Evolutionary conservation across 1,140 invertebrate genomes (phyloP).

Genomic region (Drosophila subpulchrella): DNA sequence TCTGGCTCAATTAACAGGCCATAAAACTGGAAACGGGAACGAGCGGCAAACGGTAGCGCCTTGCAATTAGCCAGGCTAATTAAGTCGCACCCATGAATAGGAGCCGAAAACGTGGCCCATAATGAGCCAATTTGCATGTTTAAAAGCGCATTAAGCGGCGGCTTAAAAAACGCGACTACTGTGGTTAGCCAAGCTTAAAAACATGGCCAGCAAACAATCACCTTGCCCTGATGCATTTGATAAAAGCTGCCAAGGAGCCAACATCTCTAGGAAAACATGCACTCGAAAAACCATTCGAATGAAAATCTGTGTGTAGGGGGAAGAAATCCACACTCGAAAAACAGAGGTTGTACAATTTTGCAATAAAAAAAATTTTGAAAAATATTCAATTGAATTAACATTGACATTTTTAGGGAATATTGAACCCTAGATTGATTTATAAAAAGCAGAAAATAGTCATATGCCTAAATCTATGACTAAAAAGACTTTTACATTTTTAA

Average conservation of each 20-base stretch:
- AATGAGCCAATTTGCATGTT: constrained; percentile 78
- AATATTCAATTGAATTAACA: no score
- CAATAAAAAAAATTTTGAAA: no score
- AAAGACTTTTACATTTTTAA: no score
- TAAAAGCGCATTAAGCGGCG: constrained; percentile 64
- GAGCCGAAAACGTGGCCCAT: constrained; percentile 51
- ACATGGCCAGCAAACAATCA: constrained; percentile 32
- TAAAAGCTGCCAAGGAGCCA: constrained; percentile 8
- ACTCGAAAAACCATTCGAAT: not conserved
- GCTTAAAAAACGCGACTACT: constrained; percentile 6
- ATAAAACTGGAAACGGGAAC: constrained; percentile 23
- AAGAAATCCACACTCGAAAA: not conserved
- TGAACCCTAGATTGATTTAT: no score
- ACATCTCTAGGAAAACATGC: not conserved
- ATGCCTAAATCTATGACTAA: no score
- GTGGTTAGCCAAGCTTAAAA: constrained; percentile 44
- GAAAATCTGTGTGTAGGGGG: not conserved
- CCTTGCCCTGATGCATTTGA: constrained; percentile 14
- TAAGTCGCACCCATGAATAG: constrained; percentile 67
- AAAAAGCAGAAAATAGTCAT: no score
- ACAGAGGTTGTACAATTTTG: no score
- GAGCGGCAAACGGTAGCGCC: constrained; percentile 65
- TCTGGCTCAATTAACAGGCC: constrained; percentile 46
- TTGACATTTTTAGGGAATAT: no score
- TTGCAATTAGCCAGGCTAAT: constrained; percentile 73